Conservation (phyloP, 2,113 vertebrate genomes). For the Haemorhous mexicanus region DNA sequence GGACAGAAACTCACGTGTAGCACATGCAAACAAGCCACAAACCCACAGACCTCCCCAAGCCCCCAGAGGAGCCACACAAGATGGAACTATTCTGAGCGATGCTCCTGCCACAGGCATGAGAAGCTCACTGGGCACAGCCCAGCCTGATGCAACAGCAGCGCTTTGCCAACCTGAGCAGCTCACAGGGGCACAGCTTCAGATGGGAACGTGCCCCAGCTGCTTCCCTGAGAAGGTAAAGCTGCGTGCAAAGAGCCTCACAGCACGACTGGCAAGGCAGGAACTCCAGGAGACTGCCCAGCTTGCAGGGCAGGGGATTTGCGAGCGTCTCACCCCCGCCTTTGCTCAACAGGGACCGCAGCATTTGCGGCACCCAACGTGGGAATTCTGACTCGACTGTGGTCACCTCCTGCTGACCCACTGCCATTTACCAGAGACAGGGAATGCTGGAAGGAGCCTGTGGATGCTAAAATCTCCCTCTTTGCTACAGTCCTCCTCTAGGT, state of each 20-base stretch:
- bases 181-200: background rate
- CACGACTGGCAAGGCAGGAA: background rate
- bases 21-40: background rate
- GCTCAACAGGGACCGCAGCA: background rate
- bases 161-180: constrained; percentile 32
- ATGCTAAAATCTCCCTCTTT: background rate
- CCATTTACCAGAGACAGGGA: background rate
- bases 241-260: background rate
- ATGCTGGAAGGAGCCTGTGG: background rate
- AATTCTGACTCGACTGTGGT: fast-evolving
- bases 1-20: background rate
- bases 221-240: background rate
- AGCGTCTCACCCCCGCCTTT: background rate
- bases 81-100: background rate
- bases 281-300: background rate
- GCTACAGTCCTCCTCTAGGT: background rate
- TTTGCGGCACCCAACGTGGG: background rate
- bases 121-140: background rate
- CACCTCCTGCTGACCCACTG: background rate
- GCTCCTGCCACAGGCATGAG: background rate
- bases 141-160: background rate
- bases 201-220: background rate
- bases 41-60: background rate
- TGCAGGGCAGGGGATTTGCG: background rate
- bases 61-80: background rate